phyloP scores from a whole-genome alignment of 2,888 invertebrate genomes.

The Shargacucullia verbasci region DNA sequence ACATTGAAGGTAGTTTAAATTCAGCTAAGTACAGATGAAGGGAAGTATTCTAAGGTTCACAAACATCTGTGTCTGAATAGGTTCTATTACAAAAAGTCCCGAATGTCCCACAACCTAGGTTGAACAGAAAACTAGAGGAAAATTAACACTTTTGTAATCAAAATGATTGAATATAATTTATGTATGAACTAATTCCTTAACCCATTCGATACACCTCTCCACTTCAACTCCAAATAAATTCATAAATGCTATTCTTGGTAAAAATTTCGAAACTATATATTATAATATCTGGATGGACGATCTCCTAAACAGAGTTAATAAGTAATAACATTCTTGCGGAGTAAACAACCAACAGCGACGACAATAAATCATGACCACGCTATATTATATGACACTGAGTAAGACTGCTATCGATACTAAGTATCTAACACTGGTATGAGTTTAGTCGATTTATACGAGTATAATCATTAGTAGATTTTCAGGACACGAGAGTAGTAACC shows the following conservation, averaged over 20 bases:
- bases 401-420: not conserved
- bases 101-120: not conserved
- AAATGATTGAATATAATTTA: not conserved
- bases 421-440: slow-evolving; percentile 5
- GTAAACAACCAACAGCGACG: slow-evolving; percentile 21
- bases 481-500: slow-evolving; percentile 3
- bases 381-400: too few relatives aligned
- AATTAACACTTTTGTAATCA: not conserved
- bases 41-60: not conserved
- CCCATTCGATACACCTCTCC: slow-evolving; percentile 22
- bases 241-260: slow-evolving; percentile 37
- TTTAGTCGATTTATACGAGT: slow-evolving; percentile 6
- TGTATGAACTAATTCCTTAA: slow-evolving; percentile 19
- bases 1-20: slow-evolving; percentile 11
- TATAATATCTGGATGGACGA: slow-evolving; percentile 33
- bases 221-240: slow-evolving; percentile 37
- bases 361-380: slow-evolving; percentile 1
- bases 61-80: not conserved
- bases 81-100: not conserved
- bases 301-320: not conserved
- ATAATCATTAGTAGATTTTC: slow-evolving; percentile 11
- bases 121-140: not conserved
- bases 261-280: slow-evolving; percentile 24
- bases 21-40: slow-evolving; percentile 8
- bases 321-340: slow-evolving; percentile 15